Conservation (phyloP, 2,888 invertebrate genomes). For the Macaria notata region DNA sequence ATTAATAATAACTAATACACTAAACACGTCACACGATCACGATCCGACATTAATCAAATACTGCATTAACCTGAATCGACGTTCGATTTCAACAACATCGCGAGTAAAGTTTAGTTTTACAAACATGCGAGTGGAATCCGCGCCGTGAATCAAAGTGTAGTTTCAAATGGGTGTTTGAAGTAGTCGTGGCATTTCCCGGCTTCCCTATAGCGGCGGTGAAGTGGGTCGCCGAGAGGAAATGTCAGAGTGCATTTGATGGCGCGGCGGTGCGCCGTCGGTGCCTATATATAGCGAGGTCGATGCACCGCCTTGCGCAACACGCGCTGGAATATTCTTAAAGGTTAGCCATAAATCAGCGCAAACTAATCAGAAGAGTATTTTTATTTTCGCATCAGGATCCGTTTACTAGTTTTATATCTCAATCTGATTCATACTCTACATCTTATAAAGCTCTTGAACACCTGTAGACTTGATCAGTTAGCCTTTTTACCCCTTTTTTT, state of each 20-base stretch:
- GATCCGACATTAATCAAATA: conserved; percentile 28
- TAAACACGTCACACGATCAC: conserved; percentile 29
- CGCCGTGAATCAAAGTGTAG: conserved; percentile 10
- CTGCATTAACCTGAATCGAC: conserved; percentile 21
- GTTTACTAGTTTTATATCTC: too few species aligned
- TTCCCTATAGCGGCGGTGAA: conserved; percentile 25
- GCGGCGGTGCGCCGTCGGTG: conserved; percentile 52
- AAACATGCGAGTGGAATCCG: conserved; percentile 2
- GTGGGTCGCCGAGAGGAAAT: conserved; percentile 58
- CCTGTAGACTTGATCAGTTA: too few species aligned
- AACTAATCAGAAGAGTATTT: too few species aligned
- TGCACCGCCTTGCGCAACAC: conserved; percentile 67
- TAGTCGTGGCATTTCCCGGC: conserved; percentile 15
- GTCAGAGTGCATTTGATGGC: conserved; percentile 68
- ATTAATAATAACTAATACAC: conserved; percentile 37
- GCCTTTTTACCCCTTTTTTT: background rate
- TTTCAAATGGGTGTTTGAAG: conserved; percentile 15
- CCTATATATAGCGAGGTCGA: conserved; percentile 69
- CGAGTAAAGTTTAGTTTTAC: conserved; percentile 6
- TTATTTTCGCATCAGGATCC: too few species aligned
- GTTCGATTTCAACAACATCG: conserved; percentile 12
- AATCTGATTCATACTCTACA: too few species aligned
- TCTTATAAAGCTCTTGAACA: too few species aligned
- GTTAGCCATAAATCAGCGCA: conserved; percentile 12
- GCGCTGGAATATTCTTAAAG: conserved; percentile 36